A percentile compares a stretch with the other conserved stretches of the same genome.
Conservation (phyloP, 1,140 invertebrate species). For the Thaumetopoea pityocampa region DNA sequence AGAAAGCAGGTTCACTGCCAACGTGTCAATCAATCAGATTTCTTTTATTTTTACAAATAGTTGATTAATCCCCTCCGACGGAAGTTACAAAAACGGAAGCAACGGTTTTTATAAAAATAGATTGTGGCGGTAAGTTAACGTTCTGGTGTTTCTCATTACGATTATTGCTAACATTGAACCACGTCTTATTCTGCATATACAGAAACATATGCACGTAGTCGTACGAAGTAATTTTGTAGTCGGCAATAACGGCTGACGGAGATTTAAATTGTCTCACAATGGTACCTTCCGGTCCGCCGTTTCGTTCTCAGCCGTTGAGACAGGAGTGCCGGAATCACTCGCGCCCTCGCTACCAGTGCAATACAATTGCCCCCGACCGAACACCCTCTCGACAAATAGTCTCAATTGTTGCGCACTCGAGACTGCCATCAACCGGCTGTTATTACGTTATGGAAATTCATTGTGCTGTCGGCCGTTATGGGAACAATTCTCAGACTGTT, state of each 20-base stretch:
- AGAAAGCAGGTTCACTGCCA: background rate
- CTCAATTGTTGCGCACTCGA: slow-evolving; percentile 22
- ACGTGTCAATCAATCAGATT: background rate
- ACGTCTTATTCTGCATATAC: background rate
- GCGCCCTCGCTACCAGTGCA: slow-evolving; percentile 16
- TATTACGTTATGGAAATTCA: slow-evolving; percentile 19
- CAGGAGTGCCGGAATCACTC: slow-evolving; percentile 19
- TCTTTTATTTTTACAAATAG: slow-evolving; percentile 2
- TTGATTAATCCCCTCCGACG: slow-evolving; percentile 1
- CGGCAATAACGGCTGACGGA: slow-evolving; percentile 50
- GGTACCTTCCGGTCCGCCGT: slow-evolving; percentile 44
- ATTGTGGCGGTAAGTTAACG: background rate
- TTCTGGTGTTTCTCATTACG: background rate
- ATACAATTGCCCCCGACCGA: slow-evolving; percentile 17
- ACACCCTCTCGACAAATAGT: slow-evolving; percentile 25
- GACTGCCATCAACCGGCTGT: slow-evolving; percentile 6
- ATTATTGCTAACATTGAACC: background rate
- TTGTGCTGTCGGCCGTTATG: slow-evolving; percentile 8
- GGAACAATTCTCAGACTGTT: slow-evolving; percentile 7
- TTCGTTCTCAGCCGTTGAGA: slow-evolving; percentile 22
- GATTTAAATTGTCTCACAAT: slow-evolving; percentile 71
- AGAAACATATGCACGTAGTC: background rate
- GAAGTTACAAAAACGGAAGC: background rate
- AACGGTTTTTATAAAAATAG: background rate
- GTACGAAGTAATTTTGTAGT: slow-evolving; percentile 16